Evolutionary conservation across 30 jellyfish, hydroid and myxozoan genomes (phyloP), one percentile per base, ranked within the genome.

Genomic region (Nemopilema nomurai): DNA sequence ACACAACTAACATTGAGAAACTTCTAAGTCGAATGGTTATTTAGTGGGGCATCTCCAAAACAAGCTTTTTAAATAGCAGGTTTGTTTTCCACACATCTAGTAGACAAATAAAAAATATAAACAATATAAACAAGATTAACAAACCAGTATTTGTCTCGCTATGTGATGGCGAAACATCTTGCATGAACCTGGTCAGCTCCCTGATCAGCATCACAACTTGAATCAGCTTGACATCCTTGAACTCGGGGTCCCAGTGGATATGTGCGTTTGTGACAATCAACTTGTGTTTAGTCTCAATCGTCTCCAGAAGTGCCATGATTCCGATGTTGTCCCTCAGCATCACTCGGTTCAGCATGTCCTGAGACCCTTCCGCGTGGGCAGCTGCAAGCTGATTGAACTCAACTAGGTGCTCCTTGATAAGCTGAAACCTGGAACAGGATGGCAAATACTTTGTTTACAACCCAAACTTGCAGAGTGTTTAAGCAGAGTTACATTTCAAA

Each of bases 191-290:
- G 57, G 90, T 80, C 75, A 93, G 66, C 74, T 93, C 98, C 53
- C 93, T 84, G 92, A 93, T 79, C 69, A 93, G 66, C 98, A 93
- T 93, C 49, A 93, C 97, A 3, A 96, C 90, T 74, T 93, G 98
- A 32, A 93, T 93, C 76, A 93, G 86, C 80, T 93, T 93, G 51
- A 93, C 98, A 74, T 93, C 98, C 32, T 82, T 81, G 69, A 64
- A 93, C 75, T 93, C 97, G 18, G 98, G 98, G 80, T 93, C 98
- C 98, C 98, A 93, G 66, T 93, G 98, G 28, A 93, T 93, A 33
- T 93, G 98, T 0, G 98, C 98, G 74, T 93, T 93, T 31, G 98
- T 85, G 71, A 93, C 97, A 69, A 88, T 89, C 22, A 93, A 27
- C 82, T 89, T 82, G 79, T 84, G 96, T 28, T 92, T 92, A 8